A percentile compares a stretch with the other conserved stretches of the same genome.
These are phyloP conservation scores for Drosophila punjabiensis DNA, from an alignment of 1,140 invertebrate species.

Conservation along the genomic window DNA sequence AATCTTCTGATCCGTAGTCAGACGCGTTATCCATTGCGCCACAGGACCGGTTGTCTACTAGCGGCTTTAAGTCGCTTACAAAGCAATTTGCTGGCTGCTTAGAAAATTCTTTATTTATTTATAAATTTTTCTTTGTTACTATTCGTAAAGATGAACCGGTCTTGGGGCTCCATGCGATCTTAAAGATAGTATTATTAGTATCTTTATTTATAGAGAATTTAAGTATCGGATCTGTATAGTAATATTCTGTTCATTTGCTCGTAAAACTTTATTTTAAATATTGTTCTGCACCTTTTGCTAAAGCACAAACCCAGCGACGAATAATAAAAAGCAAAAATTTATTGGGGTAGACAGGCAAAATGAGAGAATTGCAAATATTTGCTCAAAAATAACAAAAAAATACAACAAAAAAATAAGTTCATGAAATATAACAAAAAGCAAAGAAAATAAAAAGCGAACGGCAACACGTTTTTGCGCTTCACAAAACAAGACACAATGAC, in stretches of 20 bases:
- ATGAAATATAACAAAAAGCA: constrained; percentile 30
- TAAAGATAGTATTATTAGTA: not conserved
- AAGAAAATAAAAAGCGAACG: constrained; percentile 34
- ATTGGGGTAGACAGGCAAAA: constrained; percentile 28
- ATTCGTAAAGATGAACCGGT: not conserved
- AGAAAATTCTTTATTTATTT: constrained; percentile 14
- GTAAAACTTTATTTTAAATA: not conserved
- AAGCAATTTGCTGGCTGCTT: not conserved
- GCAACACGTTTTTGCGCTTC: constrained; percentile 79
- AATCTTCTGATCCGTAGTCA: constrained; percentile 91
- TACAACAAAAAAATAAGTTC: constrained; percentile 28
- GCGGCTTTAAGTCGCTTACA: not conserved
- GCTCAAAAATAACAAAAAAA: constrained; percentile 29
- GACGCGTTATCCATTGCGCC: constrained; percentile 87
- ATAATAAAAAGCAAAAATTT: constrained; percentile 29
- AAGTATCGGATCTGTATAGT: not conserved
- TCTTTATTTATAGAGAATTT: not conserved
- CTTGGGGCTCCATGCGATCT: not conserved
- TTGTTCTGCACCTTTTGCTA: constrained; percentile 1
- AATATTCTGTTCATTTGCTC: not conserved
- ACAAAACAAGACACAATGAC: constrained; percentile 58
- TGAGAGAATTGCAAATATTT: constrained; percentile 50
- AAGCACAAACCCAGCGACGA: not conserved
- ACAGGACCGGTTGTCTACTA: constrained; percentile 25
- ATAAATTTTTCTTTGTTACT: not conserved